Base-by-base conservation (phyloP, 2,888 invertebrate genomes). In the Agrochola lota region DNA sequence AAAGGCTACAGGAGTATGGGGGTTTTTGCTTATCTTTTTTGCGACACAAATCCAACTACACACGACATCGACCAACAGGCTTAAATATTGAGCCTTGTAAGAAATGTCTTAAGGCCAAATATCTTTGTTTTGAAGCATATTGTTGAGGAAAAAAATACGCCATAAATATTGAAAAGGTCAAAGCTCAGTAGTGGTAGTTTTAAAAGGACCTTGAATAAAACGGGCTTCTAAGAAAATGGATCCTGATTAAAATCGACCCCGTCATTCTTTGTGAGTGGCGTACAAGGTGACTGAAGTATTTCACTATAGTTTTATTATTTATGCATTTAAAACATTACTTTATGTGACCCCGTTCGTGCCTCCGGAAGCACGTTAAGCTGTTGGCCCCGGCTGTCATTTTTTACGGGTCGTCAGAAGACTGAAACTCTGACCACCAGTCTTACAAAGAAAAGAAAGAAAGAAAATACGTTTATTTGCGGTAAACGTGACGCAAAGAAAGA, bases 231-330 rank as follows among this genome's bases (percentile, higher is more conserved):
- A 55, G 62, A 63, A 78, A 71, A 80, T 55, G 35, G 46, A n/a
- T 72, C 6, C 62, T 55, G 80, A 78, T 78, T 46, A 72, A 30
- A 78, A 78, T 73, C 78, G n/a, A 60, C 75, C 81, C 64, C 43
- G 74, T 79, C 78, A 81, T 23, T 59, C 49, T 20, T 15, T 52
- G 46, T 35, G 55, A 78, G 62, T 80, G 35, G 35, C 78, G 35
- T 62, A 55, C 55, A 55, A 78, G 73, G 80, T 62, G 20, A 72
- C 43, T 35, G 4, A 77, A 62, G 17, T 78, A 55, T 46, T 77
- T 46, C 20, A 73, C 20, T n/a, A 15, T 57, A 20, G 0, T 57
- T 17, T n/a, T n/a, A 15, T 57, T 35, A 35, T 60, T 30, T 6
- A 64, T 26, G 15, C 0, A 17, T 26, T 35, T 67, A 11, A 12